These are phyloP conservation scores for Cervus canadensis DNA, from an alignment of 2,113 vertebrate species.

Conservation along the genomic window DNA sequence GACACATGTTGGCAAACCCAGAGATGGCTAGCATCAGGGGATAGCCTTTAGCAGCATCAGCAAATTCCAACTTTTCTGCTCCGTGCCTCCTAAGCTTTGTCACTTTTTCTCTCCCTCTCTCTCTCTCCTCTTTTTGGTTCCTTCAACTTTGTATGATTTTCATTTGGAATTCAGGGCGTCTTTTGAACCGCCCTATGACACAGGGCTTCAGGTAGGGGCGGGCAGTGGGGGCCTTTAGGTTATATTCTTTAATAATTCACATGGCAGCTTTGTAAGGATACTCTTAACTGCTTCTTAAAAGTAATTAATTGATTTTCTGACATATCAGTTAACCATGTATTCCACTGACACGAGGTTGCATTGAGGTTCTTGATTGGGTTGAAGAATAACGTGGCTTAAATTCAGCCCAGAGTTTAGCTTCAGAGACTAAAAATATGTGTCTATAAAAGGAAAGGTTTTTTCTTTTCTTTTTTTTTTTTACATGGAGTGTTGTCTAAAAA, in stretches of 20 bases:
- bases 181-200: constrained; percentile 69
- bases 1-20: fast-evolving
- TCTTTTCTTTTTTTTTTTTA: constrained; percentile 44
- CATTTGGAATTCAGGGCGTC: constrained; percentile 72
- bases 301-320: constrained; percentile 99
- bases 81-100: not conserved
- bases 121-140: not conserved
- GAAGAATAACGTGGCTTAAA: constrained; percentile 69
- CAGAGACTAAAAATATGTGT: constrained; percentile 73
- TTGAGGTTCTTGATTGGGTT: constrained; percentile 69
- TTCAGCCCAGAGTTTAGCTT: constrained; percentile 63
- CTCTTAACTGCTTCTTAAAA: constrained; percentile 96
- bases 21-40: fast-evolving
- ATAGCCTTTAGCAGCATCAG: fast-evolving
- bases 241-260: constrained; percentile 96
- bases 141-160: constrained; percentile 51
- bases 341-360: constrained; percentile 85
- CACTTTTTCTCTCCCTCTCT: not conserved
- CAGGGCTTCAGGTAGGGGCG: constrained; percentile 23
- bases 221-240: constrained; percentile 66
- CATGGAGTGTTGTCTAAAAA: constrained; percentile 65
- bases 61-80: not conserved
- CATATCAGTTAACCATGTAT: constrained; percentile 93
- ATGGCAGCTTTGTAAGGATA: constrained; percentile 87
- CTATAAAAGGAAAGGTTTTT: constrained; percentile 74